These are phyloP conservation scores for Eristalinus aeneus DNA, from an alignment of 2,888 invertebrate species.

Conservation along the genomic window DNA sequence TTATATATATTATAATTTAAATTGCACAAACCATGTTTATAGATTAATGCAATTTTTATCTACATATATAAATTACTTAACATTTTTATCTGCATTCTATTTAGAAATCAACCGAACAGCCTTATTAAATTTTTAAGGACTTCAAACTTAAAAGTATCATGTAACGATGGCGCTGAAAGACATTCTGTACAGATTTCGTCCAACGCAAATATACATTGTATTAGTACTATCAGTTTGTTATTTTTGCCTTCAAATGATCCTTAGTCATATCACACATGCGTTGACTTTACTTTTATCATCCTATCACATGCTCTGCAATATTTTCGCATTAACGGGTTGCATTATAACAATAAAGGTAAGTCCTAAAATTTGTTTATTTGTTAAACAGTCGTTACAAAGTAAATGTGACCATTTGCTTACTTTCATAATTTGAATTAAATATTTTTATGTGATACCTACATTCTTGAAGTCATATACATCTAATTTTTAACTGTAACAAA, in stretches of 20 bases:
- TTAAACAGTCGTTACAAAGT: neutral
- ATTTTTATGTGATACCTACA: no score
- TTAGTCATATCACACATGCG: conserved; percentile 94
- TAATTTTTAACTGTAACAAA: no score
- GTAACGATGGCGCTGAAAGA: conserved; percentile 88
- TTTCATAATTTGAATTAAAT: no score
- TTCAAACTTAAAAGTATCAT: neutral
- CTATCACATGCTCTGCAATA: conserved; percentile 96
- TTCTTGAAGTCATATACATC: no score
- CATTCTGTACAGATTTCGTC: conserved; percentile 87
- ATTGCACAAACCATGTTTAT: no score
- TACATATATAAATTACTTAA: no score
- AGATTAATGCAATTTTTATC: no score
- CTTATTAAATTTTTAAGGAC: neutral
- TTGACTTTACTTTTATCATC: conserved; percentile 95
- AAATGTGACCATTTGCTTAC: neutral
- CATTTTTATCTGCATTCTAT: no score
- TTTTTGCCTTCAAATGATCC: conserved; percentile 91
- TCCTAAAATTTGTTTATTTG: neutral
- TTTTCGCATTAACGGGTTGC: conserved; percentile 91
- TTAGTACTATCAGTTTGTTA: conserved; percentile 87
- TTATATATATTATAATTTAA: no score
- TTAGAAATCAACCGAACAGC: neutral
- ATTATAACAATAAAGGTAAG: conserved; percentile 90
- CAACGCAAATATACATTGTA: conserved; percentile 88